These are phyloP conservation scores for Pseudocheirus occidentalis DNA, from an alignment of 2,797 vertebrate species.

Conservation along the genomic window DNA sequence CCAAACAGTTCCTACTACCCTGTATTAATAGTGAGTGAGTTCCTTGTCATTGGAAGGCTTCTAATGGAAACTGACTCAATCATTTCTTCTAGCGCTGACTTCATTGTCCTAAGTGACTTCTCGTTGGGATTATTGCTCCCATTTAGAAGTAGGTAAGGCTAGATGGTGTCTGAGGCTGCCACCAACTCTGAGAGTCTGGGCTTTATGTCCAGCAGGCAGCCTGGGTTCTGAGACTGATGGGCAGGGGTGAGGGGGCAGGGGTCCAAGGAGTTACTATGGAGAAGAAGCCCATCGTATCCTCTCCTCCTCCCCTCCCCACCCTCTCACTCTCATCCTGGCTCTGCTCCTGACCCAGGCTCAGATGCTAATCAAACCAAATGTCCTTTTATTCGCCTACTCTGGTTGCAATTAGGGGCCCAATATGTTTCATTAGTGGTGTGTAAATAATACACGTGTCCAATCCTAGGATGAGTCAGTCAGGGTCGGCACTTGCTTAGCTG, in stretches of 20 bases:
- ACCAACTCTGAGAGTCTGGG: background rate
- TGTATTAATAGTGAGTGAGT: background rate
- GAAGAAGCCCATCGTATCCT: background rate
- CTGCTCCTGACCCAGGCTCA: background rate
- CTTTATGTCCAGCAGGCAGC: background rate
- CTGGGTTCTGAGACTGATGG: background rate
- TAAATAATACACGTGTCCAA: slow-evolving; percentile 5
- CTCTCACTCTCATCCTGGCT: background rate
- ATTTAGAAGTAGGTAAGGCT: background rate
- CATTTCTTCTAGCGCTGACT: background rate
- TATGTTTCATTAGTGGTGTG: background rate
- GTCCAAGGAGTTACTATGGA: background rate
- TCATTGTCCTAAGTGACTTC: background rate
- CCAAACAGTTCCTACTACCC: background rate
- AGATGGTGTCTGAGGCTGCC: background rate
- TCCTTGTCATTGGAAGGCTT: background rate
- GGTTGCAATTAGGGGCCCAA: background rate
- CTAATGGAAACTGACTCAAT: background rate
- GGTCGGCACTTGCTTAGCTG: background rate
- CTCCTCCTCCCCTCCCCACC: background rate
- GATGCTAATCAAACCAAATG: slow-evolving; percentile 9
- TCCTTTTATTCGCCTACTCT: background rate
- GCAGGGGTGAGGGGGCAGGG: background rate
- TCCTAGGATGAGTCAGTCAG: background rate
- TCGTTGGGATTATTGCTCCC: background rate